A percentile compares a stretch with the other conserved stretches of the same genome.
Conservation (phyloP, 2,888 invertebrate genomes). For the Lithophane semibrunnea region DNA sequence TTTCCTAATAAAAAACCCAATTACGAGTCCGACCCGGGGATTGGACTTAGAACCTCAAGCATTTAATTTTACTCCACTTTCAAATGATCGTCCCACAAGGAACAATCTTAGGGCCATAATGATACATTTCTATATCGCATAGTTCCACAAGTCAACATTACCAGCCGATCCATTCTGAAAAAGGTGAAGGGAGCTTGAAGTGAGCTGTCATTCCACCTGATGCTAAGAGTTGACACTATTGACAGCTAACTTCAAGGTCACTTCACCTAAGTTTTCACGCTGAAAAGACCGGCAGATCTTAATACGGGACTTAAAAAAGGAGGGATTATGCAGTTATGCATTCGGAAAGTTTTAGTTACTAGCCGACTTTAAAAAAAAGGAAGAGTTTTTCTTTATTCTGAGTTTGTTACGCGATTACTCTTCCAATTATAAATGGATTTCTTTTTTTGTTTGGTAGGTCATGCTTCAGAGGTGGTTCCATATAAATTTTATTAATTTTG, state of each 20-base stretch:
- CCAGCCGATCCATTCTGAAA: neutral
- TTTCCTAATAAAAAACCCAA: neutral
- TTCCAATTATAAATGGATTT: too few relatives aligned
- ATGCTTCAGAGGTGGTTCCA: too few relatives aligned
- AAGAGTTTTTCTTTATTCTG: too few relatives aligned
- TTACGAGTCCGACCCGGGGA: neutral
- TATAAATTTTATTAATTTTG: too few relatives aligned
- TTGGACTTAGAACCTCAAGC: neutral
- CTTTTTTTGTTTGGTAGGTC: too few relatives aligned
- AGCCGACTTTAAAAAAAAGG: too few relatives aligned
- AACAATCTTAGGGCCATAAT: neutral
- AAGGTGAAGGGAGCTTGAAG: neutral
- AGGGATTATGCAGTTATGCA: too few relatives aligned
- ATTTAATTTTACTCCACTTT: neutral
- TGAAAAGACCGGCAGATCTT: too few relatives aligned
- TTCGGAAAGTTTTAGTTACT: too few relatives aligned
- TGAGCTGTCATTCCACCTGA: neutral
- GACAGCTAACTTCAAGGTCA: neutral
- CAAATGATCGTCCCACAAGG: neutral
- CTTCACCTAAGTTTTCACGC: neutral
- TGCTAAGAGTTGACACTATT: neutral
- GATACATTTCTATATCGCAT: neutral
- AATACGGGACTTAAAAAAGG: too few relatives aligned
- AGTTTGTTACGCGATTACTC: too few relatives aligned
- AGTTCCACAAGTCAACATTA: neutral